Conservation (phyloP, 1,140 invertebrate genomes). For the Stegodyphus dumicola region DNA sequence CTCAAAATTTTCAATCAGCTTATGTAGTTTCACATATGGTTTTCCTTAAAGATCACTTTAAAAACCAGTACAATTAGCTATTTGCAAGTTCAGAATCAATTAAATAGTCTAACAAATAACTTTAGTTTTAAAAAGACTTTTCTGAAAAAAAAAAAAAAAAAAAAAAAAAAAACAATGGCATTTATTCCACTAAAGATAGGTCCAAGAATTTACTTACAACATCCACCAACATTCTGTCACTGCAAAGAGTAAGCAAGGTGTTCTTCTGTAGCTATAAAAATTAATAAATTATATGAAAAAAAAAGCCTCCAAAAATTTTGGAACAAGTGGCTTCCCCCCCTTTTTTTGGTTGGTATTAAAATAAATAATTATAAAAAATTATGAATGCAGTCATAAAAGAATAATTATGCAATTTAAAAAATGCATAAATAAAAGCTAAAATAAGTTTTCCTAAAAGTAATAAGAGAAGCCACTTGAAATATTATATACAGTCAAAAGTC, state of each 20-base stretch:
- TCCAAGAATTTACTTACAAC: slow-evolving; percentile 67
- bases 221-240: slow-evolving; percentile 82
- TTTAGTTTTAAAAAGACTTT: not conserved
- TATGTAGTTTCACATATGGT: not conserved
- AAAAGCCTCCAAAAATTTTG: not conserved
- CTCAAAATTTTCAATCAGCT: no score
- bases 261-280: slow-evolving; percentile 80
- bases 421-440: not conserved
- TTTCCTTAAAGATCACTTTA: not conserved
- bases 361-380: not conserved
- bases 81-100: not conserved
- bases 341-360: not conserved
- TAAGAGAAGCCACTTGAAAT: not conserved
- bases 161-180: not conserved
- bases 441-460: not conserved
- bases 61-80: not conserved
- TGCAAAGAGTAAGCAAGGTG: slow-evolving; percentile 80
- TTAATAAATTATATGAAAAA: not conserved
- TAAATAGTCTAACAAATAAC: not conserved
- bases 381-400: not conserved
- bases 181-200: not conserved
- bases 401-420: not conserved
- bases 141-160: no score
- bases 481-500: no score
- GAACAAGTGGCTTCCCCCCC: no score